Conservation (phyloP, 1,140 invertebrate genomes). For the Rhizoglyphus robini region DNA sequence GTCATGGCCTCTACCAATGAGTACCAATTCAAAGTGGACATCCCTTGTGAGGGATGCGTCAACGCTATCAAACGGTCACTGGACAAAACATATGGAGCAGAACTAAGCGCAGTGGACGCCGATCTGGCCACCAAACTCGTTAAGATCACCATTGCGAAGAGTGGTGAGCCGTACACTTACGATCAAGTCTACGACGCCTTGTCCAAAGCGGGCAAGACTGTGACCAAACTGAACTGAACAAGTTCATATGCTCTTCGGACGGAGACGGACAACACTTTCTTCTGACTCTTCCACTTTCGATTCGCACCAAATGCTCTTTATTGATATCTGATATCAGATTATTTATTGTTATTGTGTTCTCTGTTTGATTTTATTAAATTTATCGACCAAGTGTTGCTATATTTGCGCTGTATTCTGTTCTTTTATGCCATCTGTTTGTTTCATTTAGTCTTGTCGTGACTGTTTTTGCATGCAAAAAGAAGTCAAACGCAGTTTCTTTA, state of each 20-base stretch:
- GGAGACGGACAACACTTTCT: too few relatives aligned
- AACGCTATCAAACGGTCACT: slow-evolving; percentile 18
- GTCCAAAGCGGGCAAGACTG: slow-evolving; percentile 5
- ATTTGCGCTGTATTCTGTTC: too few relatives aligned
- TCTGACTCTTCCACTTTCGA: too few relatives aligned
- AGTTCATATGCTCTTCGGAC: too few relatives aligned
- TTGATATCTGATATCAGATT: background rate
- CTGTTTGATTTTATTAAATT: too few relatives aligned
- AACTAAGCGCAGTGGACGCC: slow-evolving; percentile 4
- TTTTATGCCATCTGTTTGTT: too few relatives aligned
- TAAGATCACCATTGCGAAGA: background rate
- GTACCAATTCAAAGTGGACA: slow-evolving; percentile 19
- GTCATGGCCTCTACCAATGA: background rate
- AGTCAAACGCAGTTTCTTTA: too few relatives aligned
- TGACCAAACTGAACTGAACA: slow-evolving; percentile 6
- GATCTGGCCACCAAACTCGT: slow-evolving; percentile 8
- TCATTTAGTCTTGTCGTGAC: too few relatives aligned
- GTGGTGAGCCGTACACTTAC: background rate
- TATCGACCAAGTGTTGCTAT: too few relatives aligned
- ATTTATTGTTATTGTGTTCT: background rate
- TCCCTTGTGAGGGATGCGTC: slow-evolving; percentile 17
- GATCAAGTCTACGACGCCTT: slow-evolving; percentile 16
- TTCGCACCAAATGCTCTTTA: too few relatives aligned
- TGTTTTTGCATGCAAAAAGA: too few relatives aligned
- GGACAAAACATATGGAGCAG: slow-evolving; percentile 6